A percentile compares a stretch with the other conserved stretches of the same genome.
phyloP scores from a whole-genome alignment of 2,888 invertebrate genomes.

The Augochlorella aurata region DNA sequence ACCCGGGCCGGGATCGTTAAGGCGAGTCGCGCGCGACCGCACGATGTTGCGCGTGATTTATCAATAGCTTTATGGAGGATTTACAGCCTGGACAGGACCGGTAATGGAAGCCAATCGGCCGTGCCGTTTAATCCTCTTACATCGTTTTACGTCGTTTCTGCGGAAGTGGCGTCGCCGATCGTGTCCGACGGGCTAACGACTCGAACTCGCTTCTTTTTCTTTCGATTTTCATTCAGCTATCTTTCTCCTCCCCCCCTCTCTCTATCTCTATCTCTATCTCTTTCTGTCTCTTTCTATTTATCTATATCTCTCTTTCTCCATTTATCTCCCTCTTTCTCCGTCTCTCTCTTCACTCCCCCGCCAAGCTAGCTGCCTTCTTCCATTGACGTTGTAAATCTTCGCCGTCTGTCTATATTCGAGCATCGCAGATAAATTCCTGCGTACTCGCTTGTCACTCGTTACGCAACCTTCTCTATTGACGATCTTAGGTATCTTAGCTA shows the following conservation, averaged over 20 bases:
- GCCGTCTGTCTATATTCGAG: conserved; percentile 16
- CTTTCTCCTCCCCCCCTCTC: too few species aligned
- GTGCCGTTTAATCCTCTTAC: conserved; percentile 69
- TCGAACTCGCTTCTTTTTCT: conserved; percentile 9
- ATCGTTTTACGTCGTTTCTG: conserved; percentile 63
- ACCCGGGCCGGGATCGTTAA: conserved; percentile 55
- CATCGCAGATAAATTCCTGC: conserved; percentile 37
- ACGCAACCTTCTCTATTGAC: conserved; percentile 9
- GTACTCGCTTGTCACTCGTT: conserved; percentile 2
- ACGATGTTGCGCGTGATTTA: conserved; percentile 62
- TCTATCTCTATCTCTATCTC: neutral
- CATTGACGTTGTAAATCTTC: conserved; percentile 26
- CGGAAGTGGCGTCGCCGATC: conserved; percentile 58
- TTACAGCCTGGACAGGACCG: conserved; percentile 62
- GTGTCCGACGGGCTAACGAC: conserved; percentile 48
- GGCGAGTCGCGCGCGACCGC: conserved; percentile 58
- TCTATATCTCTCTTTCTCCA: neutral
- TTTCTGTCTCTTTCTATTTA: too few species aligned
- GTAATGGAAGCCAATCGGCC: conserved; percentile 70
- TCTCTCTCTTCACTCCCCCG: neutral
- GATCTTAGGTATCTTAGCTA: neutral
- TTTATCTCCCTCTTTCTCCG: neutral
- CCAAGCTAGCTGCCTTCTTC: neutral
- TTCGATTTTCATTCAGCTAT: conserved; percentile 25
- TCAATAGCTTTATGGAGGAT: conserved; percentile 68